A percentile compares a stretch with the other conserved stretches of the same genome.
These are phyloP conservation scores for Harlomillsia oculata DNA, from an alignment of 1,140 invertebrate genomes.

Conservation along the genomic window DNA sequence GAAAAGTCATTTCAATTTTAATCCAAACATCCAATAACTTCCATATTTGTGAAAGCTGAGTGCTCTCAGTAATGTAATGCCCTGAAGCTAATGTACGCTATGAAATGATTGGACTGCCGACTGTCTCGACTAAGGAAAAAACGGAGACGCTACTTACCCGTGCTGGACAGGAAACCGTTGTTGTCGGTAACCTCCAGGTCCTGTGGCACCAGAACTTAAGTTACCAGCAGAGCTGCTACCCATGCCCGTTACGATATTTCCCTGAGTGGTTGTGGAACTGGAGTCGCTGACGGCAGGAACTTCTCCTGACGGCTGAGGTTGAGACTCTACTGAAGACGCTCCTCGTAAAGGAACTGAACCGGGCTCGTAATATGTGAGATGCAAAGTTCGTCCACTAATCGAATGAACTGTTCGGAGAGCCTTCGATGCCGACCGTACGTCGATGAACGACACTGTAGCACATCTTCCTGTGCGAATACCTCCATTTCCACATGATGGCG, in stretches of 20 bases:
- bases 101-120: no score
- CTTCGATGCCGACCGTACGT: slow-evolving; percentile 90
- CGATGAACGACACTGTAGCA: slow-evolving; percentile 89
- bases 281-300: slow-evolving; percentile 10
- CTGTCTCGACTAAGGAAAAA: no score
- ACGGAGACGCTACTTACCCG: slow-evolving; percentile 30
- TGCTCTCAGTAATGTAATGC: no score
- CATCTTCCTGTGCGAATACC: slow-evolving; percentile 52
- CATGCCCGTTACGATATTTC: slow-evolving; percentile 9
- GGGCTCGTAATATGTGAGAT: slow-evolving; percentile 85
- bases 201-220: slow-evolving; percentile 10
- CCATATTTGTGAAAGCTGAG: no score
- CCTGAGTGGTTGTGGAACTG: slow-evolving; percentile 10
- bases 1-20: no score
- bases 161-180: slow-evolving; percentile 33
- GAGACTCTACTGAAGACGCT: slow-evolving; percentile 8
- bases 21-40: no score
- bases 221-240: slow-evolving; percentile 14
- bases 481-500: slow-evolving; percentile 42
- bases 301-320: slow-evolving; percentile 11
- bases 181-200: slow-evolving; percentile 25
- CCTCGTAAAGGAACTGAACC: slow-evolving; percentile 52
- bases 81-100: no score
- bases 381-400: slow-evolving; percentile 51
- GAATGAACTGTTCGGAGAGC: slow-evolving; percentile 81